Evolutionary conservation across 2,113 vertebrate species (phyloP).

Genomic region (Euleptes europaea): DNA sequence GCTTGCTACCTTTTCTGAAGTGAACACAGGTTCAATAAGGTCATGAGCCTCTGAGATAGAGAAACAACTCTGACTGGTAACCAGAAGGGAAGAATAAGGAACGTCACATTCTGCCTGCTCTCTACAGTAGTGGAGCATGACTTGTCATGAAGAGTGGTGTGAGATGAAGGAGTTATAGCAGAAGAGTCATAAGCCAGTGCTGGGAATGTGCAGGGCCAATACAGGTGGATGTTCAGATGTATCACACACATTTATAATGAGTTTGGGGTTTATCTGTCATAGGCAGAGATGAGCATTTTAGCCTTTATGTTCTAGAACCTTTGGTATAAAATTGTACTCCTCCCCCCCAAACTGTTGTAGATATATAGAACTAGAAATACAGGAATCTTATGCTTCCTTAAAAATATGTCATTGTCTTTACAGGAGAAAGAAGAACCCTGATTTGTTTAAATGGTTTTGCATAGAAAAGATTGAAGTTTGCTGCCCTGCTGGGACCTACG

Average conservation of each 20-base stretch:
- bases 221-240: background rate
- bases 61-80: too few relatives aligned
- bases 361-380: background rate
- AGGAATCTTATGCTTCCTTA: background rate
- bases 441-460: constrained; percentile 93
- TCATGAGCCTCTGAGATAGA: too few relatives aligned
- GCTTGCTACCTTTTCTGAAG: too few relatives aligned
- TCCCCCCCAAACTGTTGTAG: background rate
- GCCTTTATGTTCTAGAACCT: background rate
- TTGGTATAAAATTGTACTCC: background rate
- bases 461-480: constrained; percentile 87
- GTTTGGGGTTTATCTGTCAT: background rate
- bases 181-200: background rate
- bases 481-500: constrained; percentile 88
- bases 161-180: background rate
- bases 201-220: background rate
- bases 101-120: background rate
- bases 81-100: too few relatives aligned
- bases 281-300: background rate
- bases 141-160: background rate
- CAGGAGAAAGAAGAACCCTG: constrained; percentile 88
- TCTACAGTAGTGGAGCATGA: background rate
- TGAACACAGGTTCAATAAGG: too few relatives aligned
- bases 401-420: constrained; percentile 24
- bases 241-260: background rate